Base-by-base conservation (phyloP, 2,113 vertebrate genomes). In the Pagrus major region DNA sequence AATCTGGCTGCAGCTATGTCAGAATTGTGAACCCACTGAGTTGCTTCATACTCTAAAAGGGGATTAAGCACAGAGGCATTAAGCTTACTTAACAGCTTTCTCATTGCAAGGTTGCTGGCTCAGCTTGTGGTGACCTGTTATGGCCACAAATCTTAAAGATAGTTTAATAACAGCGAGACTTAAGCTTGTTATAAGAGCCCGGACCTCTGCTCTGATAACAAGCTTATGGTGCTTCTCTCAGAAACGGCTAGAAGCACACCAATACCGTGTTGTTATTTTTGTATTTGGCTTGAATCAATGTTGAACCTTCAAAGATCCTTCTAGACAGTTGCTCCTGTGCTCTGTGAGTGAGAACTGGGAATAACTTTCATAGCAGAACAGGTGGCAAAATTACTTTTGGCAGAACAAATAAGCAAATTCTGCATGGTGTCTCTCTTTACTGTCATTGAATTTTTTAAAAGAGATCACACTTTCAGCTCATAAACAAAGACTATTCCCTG, bases 301-400 rank as follows among this genome's bases (percentile, higher is more conserved):
- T 14, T 78, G 76, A 81, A 84, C 54, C 58, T 59, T 54, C 8
- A 66, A 9, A 76, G 39, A 42, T 25, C 42, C 41, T 33, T 52
- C n/a, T 9, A 12, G 69, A 46, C 69, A 8, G 5, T 65, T 79
- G 56, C 76, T 78, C 73, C 35, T 35, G 16, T 27, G 56, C 65
- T 71, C 7, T 29, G 20, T 37, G 81, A 74, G 33, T 2, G 44
- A 9, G 44, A 63, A 25, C 46, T 65, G 72, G 76, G 70, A 84
- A 49, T 66, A 20, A 18, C 21, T 27, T 71, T 59, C 11, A 54
- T 27, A 37, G 4, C 42, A 77, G 67, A 90, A 73, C 83, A 86
- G 86, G 63, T 84, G 81, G 83, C 41, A 68, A 14, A 39, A 31
- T 23, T 23, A 15, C 23, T 49, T 49, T 29, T 88, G 81, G 78